Conservation (phyloP, 2,797 vertebrate species). For the Gymnoscopelus braueri region DNA sequence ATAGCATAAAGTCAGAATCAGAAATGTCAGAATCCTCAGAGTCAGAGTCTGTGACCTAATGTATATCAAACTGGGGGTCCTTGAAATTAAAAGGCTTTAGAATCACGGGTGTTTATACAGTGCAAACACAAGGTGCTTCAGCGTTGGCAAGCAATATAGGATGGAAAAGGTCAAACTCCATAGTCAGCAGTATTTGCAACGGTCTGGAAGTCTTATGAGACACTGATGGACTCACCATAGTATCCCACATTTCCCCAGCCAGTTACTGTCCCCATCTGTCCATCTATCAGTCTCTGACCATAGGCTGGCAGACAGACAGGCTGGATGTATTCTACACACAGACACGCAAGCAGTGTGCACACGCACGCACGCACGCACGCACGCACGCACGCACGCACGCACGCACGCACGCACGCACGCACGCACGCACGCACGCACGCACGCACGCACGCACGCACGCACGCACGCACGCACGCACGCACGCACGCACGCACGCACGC, state of each 20-base stretch:
- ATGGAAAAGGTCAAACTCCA: too few relatives aligned
- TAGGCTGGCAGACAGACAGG: conserved; percentile 89
- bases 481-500: neutral
- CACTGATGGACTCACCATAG: conserved; percentile 79
- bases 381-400: neutral
- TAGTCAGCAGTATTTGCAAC: too few relatives aligned
- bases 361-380: conserved; percentile 14
- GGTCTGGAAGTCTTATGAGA: too few relatives aligned
- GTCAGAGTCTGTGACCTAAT: too few relatives aligned
- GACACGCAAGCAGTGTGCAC: conserved; percentile 11
- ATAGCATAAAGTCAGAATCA: too few relatives aligned
- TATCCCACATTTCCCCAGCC: conserved; percentile 93
- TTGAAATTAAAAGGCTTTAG: too few relatives aligned
- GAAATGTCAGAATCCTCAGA: too few relatives aligned
- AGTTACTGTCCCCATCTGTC: conserved; percentile 89
- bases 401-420: neutral
- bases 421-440: neutral
- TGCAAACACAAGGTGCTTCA: too few relatives aligned
- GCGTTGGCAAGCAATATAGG: too few relatives aligned
- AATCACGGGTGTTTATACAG: too few relatives aligned
- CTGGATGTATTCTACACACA: conserved; percentile 87
- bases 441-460: neutral
- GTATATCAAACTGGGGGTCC: too few relatives aligned
- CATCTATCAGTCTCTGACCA: conserved; percentile 86
- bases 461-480: neutral